phyloP scores from a whole-genome alignment of 1,140 invertebrate species.

The Hypothenemus hampei region DNA sequence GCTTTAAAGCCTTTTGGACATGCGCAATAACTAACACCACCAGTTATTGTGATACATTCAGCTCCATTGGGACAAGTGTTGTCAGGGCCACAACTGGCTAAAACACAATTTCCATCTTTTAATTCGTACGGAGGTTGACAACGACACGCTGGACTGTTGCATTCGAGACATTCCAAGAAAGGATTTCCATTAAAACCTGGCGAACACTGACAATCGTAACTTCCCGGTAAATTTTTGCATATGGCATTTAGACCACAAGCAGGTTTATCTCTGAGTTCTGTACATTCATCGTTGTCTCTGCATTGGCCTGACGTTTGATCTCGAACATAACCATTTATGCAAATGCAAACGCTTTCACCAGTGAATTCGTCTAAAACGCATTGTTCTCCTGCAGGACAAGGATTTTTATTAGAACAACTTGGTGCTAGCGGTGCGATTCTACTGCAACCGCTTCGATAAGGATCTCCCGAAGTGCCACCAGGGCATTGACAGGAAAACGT shows the following conservation, averaged over 20 bases:
- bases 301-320: conserved; percentile 68
- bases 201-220: conserved; percentile 88
- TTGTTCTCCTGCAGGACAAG: conserved; percentile 77
- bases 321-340: conserved; percentile 74
- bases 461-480: conserved; percentile 63
- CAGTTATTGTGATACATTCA: conserved; percentile 81
- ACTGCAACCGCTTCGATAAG: conserved; percentile 66
- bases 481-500: conserved; percentile 85
- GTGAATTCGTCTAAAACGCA: conserved; percentile 71
- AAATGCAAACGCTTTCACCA: conserved; percentile 78
- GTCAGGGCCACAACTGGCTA: conserved; percentile 73
- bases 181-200: conserved; percentile 84
- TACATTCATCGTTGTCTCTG: conserved; percentile 85
- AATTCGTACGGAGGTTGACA: conserved; percentile 83
- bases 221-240: conserved; percentile 90
- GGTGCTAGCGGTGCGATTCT: conserved; percentile 56
- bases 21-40: conserved; percentile 85
- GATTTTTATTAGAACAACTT: conserved; percentile 65
- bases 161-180: conserved; percentile 77
- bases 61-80: conserved; percentile 75
- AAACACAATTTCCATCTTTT: conserved; percentile 72
- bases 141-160: conserved; percentile 75
- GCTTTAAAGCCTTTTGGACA: conserved; percentile 77
- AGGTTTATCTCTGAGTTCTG: conserved; percentile 62
- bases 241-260: conserved; percentile 82